A percentile compares a stretch with the other conserved stretches of the same genome.
Evolutionary conservation across 1,140 invertebrate genomes (phyloP).

Genomic region (Penaeus vannamei): DNA sequence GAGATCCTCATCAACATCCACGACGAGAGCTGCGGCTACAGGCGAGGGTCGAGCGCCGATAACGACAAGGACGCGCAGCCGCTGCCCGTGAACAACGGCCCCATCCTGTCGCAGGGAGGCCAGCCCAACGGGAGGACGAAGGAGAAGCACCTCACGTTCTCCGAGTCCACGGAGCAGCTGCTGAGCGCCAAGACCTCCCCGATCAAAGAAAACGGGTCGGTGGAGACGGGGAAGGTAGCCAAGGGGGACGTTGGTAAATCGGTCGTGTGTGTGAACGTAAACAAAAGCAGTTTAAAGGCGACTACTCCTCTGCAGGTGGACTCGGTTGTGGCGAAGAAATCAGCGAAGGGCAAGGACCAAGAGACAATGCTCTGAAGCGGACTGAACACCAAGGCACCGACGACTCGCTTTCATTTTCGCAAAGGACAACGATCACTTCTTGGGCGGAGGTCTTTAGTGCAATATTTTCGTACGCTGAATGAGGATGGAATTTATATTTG

Average conservation of each 20-base stretch:
- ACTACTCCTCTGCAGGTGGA: constrained; percentile 38
- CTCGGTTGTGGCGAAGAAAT: constrained; percentile 34
- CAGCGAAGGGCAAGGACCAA: constrained; percentile 33
- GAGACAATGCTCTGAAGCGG: constrained; percentile 49
- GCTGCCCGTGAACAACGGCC: background rate
- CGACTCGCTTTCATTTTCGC: too few species aligned
- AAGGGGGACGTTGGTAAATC: constrained; percentile 28
- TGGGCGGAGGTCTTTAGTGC: too few species aligned
- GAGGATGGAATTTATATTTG: too few species aligned
- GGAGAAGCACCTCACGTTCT: constrained; percentile 48
- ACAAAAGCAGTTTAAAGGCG: constrained; percentile 49
- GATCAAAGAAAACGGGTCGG: constrained; percentile 44
- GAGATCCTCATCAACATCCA: constrained; percentile 51
- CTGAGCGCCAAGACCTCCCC: constrained; percentile 20
- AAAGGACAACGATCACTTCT: too few species aligned
- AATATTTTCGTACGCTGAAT: too few species aligned
- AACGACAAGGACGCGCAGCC: background rate
- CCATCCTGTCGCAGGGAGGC: constrained; percentile 17
- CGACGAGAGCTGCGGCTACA: background rate
- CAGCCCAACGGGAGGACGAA: constrained; percentile 12
- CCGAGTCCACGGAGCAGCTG: constrained; percentile 54
- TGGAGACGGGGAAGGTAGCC: background rate
- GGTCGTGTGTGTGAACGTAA: constrained; percentile 45
- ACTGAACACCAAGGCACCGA: too few species aligned
- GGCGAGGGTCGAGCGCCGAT: background rate